Evolutionary conservation across 92 coral and sea anemone species (phyloP), one percentile per base, ranked within the genome.

Genomic region (Palythoa caribaeorum): DNA sequence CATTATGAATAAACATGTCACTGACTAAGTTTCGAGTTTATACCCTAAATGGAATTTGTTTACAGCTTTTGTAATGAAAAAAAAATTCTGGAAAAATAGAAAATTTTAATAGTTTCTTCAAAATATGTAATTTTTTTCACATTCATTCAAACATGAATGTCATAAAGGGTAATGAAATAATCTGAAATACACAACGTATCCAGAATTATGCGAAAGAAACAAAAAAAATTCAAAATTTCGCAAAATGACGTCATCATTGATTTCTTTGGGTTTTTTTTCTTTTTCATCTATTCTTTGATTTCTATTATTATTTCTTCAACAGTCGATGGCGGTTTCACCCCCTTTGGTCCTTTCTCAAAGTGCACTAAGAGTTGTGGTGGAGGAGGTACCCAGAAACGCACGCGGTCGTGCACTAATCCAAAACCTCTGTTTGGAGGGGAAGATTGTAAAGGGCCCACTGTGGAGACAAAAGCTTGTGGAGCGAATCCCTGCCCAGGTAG

Each of bases 291-390:
- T 19, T 68, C 73, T 2, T 9, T 19, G 5, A 10, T 9, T 36
- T 44, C 21, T 5, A 28, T 28, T 28, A 28, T 28, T 28, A 28
- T 0, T 28, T 28, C 28, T 28, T 28, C 28, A 28, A 0, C 79
- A 74, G 79, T 74, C 19, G 79, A 74, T 39, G 79, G 79, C 11
- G 79, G 79, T 6, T 74, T 40, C 11, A 74, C 79, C 6, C 12
- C 47, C 16, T 74, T 40, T 38, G 59, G 79, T 1, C 35, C 79
- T 47, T 75, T 35, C 38, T 35, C 38, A 50, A 75, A 75, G 59
- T 75, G 79, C 38, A n/a, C 62, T 7, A 76, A 76, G 80, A 76
- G 60, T 48, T 76, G 80, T 76, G 80, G 80, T 11, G 80, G 76
- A 28, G 50, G 80, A 1, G 80, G 80, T 51, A 50, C 63, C 62